phyloP scores from a whole-genome alignment of 2,888 invertebrate species.

The Volucella bombylans region DNA sequence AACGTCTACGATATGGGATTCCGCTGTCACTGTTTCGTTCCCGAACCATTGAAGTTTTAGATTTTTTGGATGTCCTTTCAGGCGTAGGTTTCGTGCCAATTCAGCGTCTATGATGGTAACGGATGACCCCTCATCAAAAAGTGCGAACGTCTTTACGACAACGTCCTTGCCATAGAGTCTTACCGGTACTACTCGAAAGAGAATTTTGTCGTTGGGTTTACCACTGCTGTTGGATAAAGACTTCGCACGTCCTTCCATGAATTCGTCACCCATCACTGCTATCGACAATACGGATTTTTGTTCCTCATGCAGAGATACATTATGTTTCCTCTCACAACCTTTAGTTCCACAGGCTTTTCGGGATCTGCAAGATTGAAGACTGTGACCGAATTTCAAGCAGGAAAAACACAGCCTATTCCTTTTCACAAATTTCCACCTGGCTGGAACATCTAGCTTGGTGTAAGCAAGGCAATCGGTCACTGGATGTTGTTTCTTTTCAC shows the following conservation, averaged over 20 bases:
- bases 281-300: background rate
- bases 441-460: slow-evolving; percentile 1
- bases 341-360: slow-evolving; percentile 14
- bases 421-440: slow-evolving; percentile 20
- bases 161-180: slow-evolving; percentile 25
- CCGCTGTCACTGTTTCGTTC: background rate
- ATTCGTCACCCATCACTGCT: background rate
- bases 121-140: slow-evolving; percentile 58
- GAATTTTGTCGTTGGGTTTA: slow-evolving; percentile 1
- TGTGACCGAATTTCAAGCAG: slow-evolving; percentile 9
- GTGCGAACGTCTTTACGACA: slow-evolving; percentile 28
- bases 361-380: background rate
- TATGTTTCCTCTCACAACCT: slow-evolving; percentile 18
- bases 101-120: slow-evolving; percentile 60
- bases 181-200: slow-evolving; percentile 57
- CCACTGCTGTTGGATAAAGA: slow-evolving; percentile 23
- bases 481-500: slow-evolving; percentile 2
- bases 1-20: slow-evolving; percentile 4
- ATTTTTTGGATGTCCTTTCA: slow-evolving; percentile 34
- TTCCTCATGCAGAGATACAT: slow-evolving; percentile 28
- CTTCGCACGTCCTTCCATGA: background rate
- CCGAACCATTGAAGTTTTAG: slow-evolving; percentile 61
- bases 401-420: slow-evolving; percentile 9
- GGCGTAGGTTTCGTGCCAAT: slow-evolving; percentile 33
- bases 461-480: slow-evolving; percentile 17